Conservation (phyloP, 2,888 invertebrate species). For the Strigamia crassipes region DNA sequence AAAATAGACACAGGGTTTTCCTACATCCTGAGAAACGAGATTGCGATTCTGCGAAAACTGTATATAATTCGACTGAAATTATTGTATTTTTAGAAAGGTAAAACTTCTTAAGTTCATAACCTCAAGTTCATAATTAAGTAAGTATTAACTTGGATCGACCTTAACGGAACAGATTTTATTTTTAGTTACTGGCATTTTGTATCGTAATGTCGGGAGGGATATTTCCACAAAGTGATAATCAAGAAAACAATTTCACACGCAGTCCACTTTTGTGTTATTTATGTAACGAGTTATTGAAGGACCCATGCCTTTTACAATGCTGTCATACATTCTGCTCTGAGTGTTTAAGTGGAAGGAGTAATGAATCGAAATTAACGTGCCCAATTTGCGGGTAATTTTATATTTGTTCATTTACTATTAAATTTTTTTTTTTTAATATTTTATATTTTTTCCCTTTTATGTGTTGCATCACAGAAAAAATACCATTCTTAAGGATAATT, state of each 20-base stretch:
- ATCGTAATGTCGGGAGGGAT: constrained; percentile 43
- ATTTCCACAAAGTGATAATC: not conserved
- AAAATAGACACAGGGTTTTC: not conserved
- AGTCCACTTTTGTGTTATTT: constrained; percentile 71
- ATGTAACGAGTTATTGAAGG: constrained; percentile 71
- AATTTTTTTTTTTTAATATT: too few species aligned
- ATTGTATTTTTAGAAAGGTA: not conserved
- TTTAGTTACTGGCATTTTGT: not conserved
- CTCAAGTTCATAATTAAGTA: not conserved
- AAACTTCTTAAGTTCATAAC: not conserved
- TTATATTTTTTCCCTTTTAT: not conserved
- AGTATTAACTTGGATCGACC: not conserved
- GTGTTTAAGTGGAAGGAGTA: constrained; percentile 68
- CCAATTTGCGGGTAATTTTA: constrained; percentile 69
- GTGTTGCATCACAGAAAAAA: constrained; percentile 62
- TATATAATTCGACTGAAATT: not conserved
- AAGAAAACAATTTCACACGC: constrained; percentile 19
- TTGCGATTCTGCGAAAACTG: not conserved
- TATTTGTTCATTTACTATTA: not conserved
- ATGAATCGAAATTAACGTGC: constrained; percentile 68
- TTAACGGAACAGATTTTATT: not conserved
- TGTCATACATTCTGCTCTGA: constrained; percentile 73
- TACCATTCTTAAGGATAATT: constrained; percentile 68
- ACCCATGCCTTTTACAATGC: constrained; percentile 71
- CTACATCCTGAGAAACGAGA: not conserved